These are phyloP conservation scores for Pedionomus torquatus DNA, from an alignment of 2,113 vertebrate genomes.

Conservation along the genomic window DNA sequence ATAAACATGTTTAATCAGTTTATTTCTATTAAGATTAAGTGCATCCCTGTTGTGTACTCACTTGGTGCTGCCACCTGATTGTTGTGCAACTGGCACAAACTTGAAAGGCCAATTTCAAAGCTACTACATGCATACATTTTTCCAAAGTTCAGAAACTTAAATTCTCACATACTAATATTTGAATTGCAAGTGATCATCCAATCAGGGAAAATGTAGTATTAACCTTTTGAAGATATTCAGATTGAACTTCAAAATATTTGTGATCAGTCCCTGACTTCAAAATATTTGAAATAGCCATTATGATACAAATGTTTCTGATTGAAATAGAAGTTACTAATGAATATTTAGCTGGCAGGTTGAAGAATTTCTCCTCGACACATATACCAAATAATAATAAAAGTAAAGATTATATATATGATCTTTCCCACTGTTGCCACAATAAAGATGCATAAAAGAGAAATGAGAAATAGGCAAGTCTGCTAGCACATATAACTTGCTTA, in stretches of 20 bases:
- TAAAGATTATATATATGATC: background rate
- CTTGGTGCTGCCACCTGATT: background rate
- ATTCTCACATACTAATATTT: background rate
- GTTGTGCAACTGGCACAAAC: background rate
- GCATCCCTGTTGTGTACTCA: background rate
- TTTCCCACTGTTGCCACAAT: background rate
- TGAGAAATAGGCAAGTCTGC: background rate
- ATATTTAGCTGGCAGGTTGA: background rate
- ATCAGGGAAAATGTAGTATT: conserved; percentile 14
- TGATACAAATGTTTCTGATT: background rate
- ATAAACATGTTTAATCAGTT: background rate
- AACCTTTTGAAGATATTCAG: background rate
- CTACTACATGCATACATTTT: background rate
- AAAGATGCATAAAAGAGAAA: background rate
- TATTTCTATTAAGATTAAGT: conserved; percentile 23
- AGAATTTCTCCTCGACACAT: background rate
- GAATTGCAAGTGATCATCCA: background rate
- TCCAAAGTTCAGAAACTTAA: conserved; percentile 2
- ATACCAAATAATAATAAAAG: background rate
- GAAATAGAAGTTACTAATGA: background rate
- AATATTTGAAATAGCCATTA: background rate
- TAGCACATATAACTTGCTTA: background rate
- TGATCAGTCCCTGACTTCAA: background rate
- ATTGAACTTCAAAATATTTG: conserved; percentile 17
- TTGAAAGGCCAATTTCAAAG: conserved; percentile 29